Evolutionary conservation across 2,113 vertebrate genomes (phyloP), one percentile per base, ranked within the genome.

Genomic region (Barnardius zonarius): DNA sequence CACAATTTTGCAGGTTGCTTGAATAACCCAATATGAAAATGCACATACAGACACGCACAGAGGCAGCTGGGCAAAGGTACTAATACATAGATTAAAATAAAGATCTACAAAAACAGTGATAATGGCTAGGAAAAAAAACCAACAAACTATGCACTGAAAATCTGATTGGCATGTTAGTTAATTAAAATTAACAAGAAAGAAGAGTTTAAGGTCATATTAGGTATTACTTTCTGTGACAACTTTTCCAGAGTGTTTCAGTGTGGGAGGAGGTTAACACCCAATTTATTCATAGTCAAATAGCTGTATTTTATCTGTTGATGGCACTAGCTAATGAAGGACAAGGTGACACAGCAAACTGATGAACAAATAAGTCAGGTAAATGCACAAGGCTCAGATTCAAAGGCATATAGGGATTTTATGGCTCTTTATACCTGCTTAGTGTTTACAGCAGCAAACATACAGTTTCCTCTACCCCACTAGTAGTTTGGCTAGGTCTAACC

Each of bases 151-250:
- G 61, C 63, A 78, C 70, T 84, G 61, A 92, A 95, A 97, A 97
- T 96, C 92, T 96, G 96, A 97, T 94, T 97, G 96, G 57, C 92
- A 95, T 81, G 79, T 95, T 92, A 96, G 85, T 97, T 98, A 97
- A 97, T 97, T 95, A 97, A 97, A 97, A 97, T 92, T 96, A 97
- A 96, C 90, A 97, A 87, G 92, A 95, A 96, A 57, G 96, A 95
- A 94, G 86, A 91, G 35, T 30, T 97, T 97, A 96, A 97, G 90
- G 97, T 97, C 83, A 95, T 86, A 90, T 76, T 93, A 92, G 63
- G 86, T 55, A 96, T 97, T 97, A 88, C 62, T 90, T 96, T 96
- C 64, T 77, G 80, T 80, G 90, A 94, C 96, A 97, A 97, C 69
- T 96, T 89, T 96, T 97, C 85, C 73, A 95, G 95, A 95, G 75